phyloP scores from a whole-genome alignment of 2,113 vertebrate genomes.

The Oryzias curvinotus region DNA sequence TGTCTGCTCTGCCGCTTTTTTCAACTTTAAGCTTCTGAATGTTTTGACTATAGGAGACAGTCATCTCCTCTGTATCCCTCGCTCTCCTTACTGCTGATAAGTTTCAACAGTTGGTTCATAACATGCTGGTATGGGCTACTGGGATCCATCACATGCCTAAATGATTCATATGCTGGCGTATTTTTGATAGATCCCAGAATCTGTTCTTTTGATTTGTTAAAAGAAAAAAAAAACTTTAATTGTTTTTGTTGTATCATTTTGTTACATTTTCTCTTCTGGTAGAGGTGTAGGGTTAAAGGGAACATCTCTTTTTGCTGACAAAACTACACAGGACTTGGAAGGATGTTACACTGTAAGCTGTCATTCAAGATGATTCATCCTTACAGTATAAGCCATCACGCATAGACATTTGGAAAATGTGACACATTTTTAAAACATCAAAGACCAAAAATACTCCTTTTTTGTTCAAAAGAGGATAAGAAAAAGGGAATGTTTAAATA shows the following conservation, averaged over 20 bases:
- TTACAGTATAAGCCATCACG: not conserved
- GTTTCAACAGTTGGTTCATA: constrained; percentile 2
- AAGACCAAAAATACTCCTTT: not conserved
- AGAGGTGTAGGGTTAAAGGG: not conserved
- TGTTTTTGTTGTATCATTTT: no score
- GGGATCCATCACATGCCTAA: constrained; percentile 22
- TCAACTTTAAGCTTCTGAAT: constrained; percentile 3
- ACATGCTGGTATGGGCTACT: constrained; percentile 30
- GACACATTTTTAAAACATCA: constrained; percentile 4
- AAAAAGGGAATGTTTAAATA: no score
- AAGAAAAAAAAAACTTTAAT: no score
- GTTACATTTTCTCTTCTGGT: no score
- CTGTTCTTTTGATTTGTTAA: no score
- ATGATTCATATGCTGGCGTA: constrained; percentile 2
- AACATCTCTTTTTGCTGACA: not conserved
- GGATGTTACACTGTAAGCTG: not conserved
- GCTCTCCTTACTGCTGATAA: constrained; percentile 1
- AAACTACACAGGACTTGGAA: not conserved
- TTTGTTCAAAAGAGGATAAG: constrained; percentile 17
- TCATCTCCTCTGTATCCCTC: constrained; percentile 3
- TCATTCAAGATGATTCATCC: not conserved
- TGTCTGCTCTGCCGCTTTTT: not conserved
- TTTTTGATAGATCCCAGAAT: no score
- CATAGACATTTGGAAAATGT: not conserved
- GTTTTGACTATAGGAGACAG: constrained; percentile 55